Conservation (phyloP, 2,113 vertebrate species). For the Rana temporaria region DNA sequence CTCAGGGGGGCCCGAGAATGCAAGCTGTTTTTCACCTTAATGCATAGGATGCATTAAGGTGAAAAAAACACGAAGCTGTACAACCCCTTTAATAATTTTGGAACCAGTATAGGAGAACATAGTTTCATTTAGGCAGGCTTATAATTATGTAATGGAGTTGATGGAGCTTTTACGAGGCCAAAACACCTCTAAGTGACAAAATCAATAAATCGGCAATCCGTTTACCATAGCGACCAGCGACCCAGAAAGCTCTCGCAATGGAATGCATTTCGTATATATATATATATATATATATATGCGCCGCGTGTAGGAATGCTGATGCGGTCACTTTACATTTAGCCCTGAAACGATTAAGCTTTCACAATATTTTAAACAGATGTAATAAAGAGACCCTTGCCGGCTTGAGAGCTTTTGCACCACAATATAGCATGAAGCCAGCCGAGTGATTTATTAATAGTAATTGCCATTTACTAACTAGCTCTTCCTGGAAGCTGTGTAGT, state of each 20-base stretch:
- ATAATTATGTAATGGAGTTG: background rate
- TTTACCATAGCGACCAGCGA: background rate
- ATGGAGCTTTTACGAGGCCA: background rate
- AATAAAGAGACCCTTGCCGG: slow-evolving; percentile 11
- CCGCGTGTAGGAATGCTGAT: background rate
- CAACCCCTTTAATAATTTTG: too few species aligned
- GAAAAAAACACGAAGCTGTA: too few species aligned
- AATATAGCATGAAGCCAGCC: background rate
- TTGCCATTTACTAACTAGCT: background rate
- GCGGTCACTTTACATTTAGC: slow-evolving; percentile 41
- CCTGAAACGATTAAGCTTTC: slow-evolving; percentile 26
- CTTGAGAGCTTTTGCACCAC: slow-evolving; percentile 38
- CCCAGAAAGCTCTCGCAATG: background rate
- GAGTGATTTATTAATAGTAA: slow-evolving; percentile 46
- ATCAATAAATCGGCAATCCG: background rate
- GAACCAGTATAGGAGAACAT: too few species aligned
- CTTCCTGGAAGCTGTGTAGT: slow-evolving; percentile 32
- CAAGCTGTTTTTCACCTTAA: too few species aligned
- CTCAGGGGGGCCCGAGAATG: too few species aligned
- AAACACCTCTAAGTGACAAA: background rate
- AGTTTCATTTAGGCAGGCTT: too few species aligned
- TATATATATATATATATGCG: background rate
- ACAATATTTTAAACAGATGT: slow-evolving; percentile 24
- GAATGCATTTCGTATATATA: background rate
- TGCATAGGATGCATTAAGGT: too few species aligned